Base-by-base conservation (phyloP, 2,888 invertebrate species). In the Machimus atricapillus region DNA sequence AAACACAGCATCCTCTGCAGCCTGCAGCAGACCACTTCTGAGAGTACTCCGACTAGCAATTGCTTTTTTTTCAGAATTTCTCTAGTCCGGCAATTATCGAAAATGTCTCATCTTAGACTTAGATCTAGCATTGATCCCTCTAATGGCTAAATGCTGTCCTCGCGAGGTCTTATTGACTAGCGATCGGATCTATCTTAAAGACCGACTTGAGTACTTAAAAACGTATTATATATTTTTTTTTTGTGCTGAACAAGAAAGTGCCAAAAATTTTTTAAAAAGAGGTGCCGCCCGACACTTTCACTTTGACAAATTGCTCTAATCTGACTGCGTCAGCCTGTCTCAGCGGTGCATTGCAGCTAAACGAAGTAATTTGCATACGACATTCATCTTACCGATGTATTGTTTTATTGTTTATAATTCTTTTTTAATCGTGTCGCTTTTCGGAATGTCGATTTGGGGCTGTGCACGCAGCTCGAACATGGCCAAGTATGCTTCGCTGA, bases 341-440 rank as follows among this genome's bases (percentile, higher is more conserved):
- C 58, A 19, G 74, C 43, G 31, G 43, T 74, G 31, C 31, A 46
- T 23, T n/a, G 46, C 66, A 37, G 19, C 74, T 16, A 85, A 31
- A 34, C 46, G 46, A 74, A 43, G 8, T 31, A 85, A 85, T 85
- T 85, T 85, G 85, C 85, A 85, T 85, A 85, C 31, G 85, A 85
- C 85, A 85, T 74, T 73, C 85, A 85, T 23, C 27, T n/a, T 16
- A 19, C 14, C 46, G 52, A 40, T n/a, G 34, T 31, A 82, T 31
- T 66, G 52, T 34, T 82, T 58, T 34, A n/a, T 76, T 76, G 34
- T 76, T 16, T 34, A 34, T 14, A n/a, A 9, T 31, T 76, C n/a
- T 27, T 37, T 76, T 76, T 37, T 34, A 23, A 31, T 16, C 34
- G 5, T 27, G 12, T 76, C n/a, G 76, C 76, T 16, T 76, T 66